Percentiles rank a stretch among this genome's conserved stretches.
Conservation (phyloP, 2,797 vertebrate genomes). For the Pogonophryne albipinna region DNA sequence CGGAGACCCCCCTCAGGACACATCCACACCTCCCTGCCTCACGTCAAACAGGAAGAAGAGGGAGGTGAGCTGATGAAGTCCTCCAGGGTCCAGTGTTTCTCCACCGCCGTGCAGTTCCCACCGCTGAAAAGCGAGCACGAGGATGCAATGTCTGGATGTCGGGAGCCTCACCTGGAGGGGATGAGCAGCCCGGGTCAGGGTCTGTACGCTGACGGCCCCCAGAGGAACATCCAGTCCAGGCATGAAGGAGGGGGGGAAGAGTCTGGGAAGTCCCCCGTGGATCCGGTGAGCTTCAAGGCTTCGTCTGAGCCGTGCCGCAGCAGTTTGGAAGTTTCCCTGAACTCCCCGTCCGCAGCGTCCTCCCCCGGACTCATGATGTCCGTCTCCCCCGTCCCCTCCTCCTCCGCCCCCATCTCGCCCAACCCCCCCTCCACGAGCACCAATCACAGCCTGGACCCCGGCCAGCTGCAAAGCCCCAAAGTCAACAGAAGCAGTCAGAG, state of each 20-base stretch:
- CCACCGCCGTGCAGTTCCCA: slow-evolving; percentile 71
- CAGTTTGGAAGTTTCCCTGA: slow-evolving; percentile 93
- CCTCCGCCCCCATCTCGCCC: slow-evolving; percentile 92
- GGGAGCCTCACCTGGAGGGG: slow-evolving; percentile 65
- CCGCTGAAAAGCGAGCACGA: slow-evolving; percentile 82
- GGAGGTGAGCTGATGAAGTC: slow-evolving; percentile 72
- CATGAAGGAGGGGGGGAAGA: slow-evolving; percentile 77
- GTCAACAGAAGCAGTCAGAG: slow-evolving; percentile 93
- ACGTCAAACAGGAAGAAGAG: slow-evolving; percentile 88
- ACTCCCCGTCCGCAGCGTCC: slow-evolving; percentile 93
- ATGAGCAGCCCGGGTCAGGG: slow-evolving; percentile 69
- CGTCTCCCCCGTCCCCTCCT: slow-evolving; percentile 92
- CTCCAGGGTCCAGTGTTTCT: slow-evolving; percentile 75
- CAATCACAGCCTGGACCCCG: slow-evolving; percentile 85
- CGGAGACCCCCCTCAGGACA: slow-evolving; percentile 79
- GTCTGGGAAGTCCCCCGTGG: slow-evolving; percentile 80
- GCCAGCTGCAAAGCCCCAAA: slow-evolving; percentile 85
- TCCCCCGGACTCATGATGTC: slow-evolving; percentile 94
- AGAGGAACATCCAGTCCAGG: slow-evolving; percentile 74
- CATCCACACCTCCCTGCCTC: slow-evolving; percentile 55
- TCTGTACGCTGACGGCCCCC: slow-evolving; percentile 74
- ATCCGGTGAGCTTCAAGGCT: slow-evolving; percentile 92
- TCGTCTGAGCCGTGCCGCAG: slow-evolving; percentile 90
- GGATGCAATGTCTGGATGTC: slow-evolving; percentile 60
- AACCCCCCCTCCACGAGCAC: slow-evolving; percentile 78